A percentile compares a stretch with the other conserved stretches of the same genome.
Evolutionary conservation across 2,888 invertebrate genomes (phyloP).

Genomic region (Agelastica alni): DNA sequence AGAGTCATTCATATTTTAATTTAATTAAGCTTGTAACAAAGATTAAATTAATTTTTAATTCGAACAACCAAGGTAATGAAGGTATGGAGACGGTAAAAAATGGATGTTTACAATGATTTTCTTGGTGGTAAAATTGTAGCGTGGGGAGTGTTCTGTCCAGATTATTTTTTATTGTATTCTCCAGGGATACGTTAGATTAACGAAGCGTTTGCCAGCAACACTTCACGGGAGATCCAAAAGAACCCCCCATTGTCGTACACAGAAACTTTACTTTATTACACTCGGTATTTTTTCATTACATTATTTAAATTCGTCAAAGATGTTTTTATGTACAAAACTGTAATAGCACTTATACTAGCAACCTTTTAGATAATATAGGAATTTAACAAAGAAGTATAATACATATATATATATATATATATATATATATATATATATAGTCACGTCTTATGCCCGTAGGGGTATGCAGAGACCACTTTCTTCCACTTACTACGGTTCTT

Average conservation of each 20-base stretch:
- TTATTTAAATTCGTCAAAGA: no score
- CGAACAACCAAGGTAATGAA: conserved; percentile 49
- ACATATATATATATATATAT: no score
- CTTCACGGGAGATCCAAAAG: conserved; percentile 47
- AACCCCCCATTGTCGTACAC: conserved; percentile 21
- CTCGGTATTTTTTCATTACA: neutral
- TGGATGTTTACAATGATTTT: conserved; percentile 49
- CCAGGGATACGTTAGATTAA: conserved; percentile 55
- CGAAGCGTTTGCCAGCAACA: conserved; percentile 52
- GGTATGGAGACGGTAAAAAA: conserved; percentile 46
- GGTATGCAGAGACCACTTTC: no score
- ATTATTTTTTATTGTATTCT: conserved; percentile 56
- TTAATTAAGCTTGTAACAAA: conserved; percentile 57
- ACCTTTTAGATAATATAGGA: no score
- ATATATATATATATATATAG: no score
- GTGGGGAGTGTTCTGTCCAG: conserved; percentile 52
- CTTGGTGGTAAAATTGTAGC: conserved; percentile 47
- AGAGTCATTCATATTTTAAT: conserved; percentile 52
- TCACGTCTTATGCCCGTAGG: no score
- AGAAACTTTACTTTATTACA: neutral
- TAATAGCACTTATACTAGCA: no score
- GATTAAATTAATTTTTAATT: conserved; percentile 59
- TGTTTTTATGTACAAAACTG: no score
- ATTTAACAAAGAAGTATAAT: no score
- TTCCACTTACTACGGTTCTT: no score